Base-by-base conservation (phyloP, 1,140 invertebrate genomes). In the Pantala flavescens region DNA sequence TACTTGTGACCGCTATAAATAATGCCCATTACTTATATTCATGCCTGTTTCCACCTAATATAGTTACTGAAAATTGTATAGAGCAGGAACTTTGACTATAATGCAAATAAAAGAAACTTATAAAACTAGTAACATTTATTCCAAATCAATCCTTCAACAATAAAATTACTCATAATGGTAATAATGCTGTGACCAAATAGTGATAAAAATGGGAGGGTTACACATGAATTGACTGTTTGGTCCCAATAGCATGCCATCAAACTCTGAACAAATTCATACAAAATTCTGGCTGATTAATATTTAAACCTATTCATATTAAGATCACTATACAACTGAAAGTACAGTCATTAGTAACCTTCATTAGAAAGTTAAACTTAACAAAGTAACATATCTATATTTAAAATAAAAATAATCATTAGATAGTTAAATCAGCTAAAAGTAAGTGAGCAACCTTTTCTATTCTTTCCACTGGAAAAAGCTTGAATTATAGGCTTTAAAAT, bases 141-240 rank as follows among this genome's bases (percentile, higher is more conserved):
- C 49, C 49, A 63, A 63, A 63, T 63, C 49, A 63, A 63, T 63
- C 49, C 49, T 63, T 63, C 49, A 63, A 63, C 49, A 63, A 63
- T 63, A 63, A 49, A 49, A 63, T 63, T 63, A 63, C 14, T 63
- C 12, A 16, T 63, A 7, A 63, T 63, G 49, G 49, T 63, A 63
- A 3, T 63, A 63, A 63, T 21, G 49, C 12, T 19, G 49, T 21
- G 49, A 63, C 49, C 49, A 63, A 63, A 63, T 19, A 3, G 14
- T 63, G n/a, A 63, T 63, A 63, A 63, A 63, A 63, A 63, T 63
- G 49, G 49, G 49, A 21, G n/a, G n/a, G 49, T 63, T 63, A 63
- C n/a, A 63, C 49, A 63, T 63, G 49, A 63, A 63, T 63, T 63
- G 49, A 63, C 49, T 63, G 49, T 63, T 63, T 63, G 49, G 49